Percentiles rank a stretch among this genome's conserved stretches.
Conservation (phyloP, 2,797 vertebrate genomes). For the Anguilla anguilla region DNA sequence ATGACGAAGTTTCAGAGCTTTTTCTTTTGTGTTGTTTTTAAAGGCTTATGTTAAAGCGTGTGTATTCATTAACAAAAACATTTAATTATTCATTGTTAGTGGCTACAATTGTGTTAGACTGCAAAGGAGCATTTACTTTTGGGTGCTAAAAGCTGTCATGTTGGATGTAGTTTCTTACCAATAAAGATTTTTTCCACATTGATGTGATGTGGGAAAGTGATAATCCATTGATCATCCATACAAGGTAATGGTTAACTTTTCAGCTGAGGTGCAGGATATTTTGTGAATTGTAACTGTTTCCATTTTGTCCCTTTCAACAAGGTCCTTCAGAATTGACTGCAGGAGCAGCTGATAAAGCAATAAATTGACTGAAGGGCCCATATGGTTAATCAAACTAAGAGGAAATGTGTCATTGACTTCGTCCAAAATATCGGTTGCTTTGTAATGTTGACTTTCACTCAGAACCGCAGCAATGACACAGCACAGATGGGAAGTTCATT, state of each 20-base stretch:
- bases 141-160: background rate
- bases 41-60: background rate
- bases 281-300: background rate
- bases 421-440: background rate
- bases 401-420: background rate
- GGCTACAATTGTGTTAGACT: background rate
- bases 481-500: background rate
- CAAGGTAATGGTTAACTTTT: too few species aligned
- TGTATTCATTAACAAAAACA: background rate
- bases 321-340: constrained; percentile 6
- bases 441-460: background rate
- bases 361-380: background rate
- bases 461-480: background rate
- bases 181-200: background rate
- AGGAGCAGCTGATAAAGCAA: background rate
- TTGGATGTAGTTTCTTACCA: background rate
- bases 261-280: background rate
- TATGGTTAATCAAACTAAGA: background rate
- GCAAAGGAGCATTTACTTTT: background rate
- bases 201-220: background rate
- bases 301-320: background rate
- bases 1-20: background rate
- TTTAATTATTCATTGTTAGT: background rate
- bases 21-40: background rate
- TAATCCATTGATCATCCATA: background rate